Evolutionary conservation across 2,888 invertebrate genomes (phyloP).

Genomic region (Choristoneura rosaceana): DNA sequence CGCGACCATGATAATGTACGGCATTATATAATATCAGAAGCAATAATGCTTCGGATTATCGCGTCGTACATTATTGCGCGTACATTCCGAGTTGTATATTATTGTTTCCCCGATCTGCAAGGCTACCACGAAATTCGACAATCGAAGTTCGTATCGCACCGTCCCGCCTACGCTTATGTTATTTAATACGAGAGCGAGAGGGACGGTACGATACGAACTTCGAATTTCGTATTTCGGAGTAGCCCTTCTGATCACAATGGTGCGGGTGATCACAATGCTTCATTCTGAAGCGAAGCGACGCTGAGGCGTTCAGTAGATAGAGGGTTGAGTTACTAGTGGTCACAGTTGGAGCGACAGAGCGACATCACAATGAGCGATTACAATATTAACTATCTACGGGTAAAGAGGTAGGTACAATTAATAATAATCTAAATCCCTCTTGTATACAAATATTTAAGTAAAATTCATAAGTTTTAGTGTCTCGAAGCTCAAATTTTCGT

Average conservation of each 20-base stretch:
- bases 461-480: conserved; percentile 80
- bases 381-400: conserved; percentile 35
- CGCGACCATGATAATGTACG: too few species aligned
- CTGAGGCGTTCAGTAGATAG: background rate
- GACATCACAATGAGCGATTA: conserved; percentile 21
- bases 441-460: conserved; percentile 59
- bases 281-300: background rate
- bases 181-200: too few species aligned
- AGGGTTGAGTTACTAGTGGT: conserved; percentile 1
- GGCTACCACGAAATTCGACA: too few species aligned
- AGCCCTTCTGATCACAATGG: background rate
- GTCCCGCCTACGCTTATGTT: too few species aligned
- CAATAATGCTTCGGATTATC: too few species aligned
- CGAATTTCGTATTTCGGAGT: too few species aligned
- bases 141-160: too few species aligned
- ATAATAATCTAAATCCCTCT: conserved; percentile 40
- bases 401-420: conserved; percentile 32
- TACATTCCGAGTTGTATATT: too few species aligned
- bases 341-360: conserved; percentile 21
- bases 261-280: background rate
- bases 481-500: conserved; percentile 64
- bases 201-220: too few species aligned
- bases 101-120: too few species aligned
- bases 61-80: too few species aligned
- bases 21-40: too few species aligned